phyloP scores from a whole-genome alignment of 2,888 invertebrate genomes.

The Rapana venosa region DNA sequence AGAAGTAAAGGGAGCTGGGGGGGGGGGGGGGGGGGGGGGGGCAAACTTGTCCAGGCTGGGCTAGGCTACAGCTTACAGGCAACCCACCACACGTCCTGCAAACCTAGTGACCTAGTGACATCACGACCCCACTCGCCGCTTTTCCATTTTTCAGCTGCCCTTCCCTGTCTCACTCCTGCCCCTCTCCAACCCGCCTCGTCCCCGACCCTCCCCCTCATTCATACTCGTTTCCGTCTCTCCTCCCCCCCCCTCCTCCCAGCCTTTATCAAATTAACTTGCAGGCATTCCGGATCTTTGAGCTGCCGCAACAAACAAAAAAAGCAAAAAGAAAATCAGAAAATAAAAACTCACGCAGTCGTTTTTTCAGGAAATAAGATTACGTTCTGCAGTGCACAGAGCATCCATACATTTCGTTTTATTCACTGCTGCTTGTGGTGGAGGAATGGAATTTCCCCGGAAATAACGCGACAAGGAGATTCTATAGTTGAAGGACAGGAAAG shows the following conservation, averaged over 20 bases:
- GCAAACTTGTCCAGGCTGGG: not conserved
- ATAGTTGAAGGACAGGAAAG: no score
- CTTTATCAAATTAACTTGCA: no score
- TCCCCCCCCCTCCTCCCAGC: no score
- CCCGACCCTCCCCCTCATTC: not conserved
- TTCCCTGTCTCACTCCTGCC: not conserved
- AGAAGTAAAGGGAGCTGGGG: not conserved
- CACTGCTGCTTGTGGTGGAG: no score
- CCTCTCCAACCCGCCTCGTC: not conserved
- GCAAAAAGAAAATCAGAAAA: not conserved
- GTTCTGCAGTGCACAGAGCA: not conserved
- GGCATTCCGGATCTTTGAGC: not conserved
- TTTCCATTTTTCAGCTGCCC: not conserved
- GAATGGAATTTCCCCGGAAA: no score
- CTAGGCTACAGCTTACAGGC: not conserved
- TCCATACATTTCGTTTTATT: not conserved
- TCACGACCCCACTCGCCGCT: not conserved
- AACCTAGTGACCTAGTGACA: conserved; percentile 17
- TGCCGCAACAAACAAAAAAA: not conserved
- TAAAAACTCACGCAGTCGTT: not conserved
- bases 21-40: not conserved
- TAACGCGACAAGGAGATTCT: no score
- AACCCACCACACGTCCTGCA: not conserved
- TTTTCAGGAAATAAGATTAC: not conserved
- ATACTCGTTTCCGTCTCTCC: not conserved